A percentile compares a stretch with the other conserved stretches of the same genome.
These are phyloP conservation scores for Neodon shergylaensis DNA, from an alignment of 2,113 vertebrate species.

Conservation along the genomic window DNA sequence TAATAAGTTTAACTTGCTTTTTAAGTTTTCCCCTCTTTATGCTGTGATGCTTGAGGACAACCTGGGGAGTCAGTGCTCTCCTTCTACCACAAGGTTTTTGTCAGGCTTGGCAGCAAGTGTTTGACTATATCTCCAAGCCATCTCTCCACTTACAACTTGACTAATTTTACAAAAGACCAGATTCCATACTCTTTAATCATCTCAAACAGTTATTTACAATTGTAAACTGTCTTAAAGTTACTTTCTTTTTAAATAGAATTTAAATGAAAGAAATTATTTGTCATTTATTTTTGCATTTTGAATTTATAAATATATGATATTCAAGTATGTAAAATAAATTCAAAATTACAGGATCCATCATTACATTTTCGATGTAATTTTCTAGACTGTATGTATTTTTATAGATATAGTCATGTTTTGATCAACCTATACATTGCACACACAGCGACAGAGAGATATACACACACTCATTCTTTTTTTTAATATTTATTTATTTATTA, in stretches of 20 bases:
- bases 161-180: background rate
- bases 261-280: background rate
- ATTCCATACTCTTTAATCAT: background rate
- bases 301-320: background rate
- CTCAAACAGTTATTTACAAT: background rate
- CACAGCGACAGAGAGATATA: background rate
- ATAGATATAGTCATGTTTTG: background rate
- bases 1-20: background rate
- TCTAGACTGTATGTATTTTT: background rate
- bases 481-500: no score
- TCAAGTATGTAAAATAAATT: background rate
- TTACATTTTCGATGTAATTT: background rate
- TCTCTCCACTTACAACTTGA: background rate
- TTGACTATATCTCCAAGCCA: background rate
- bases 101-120: background rate
- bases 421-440: background rate
- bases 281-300: background rate
- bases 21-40: background rate
- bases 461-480: no score
- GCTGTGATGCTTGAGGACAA: no score
- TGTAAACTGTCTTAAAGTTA: background rate
- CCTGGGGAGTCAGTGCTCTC: background rate
- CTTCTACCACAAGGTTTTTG: background rate
- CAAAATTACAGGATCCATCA: background rate
- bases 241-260: background rate